Conservation (phyloP, 2,797 vertebrate genomes). For the Thalassophryne amazonica region DNA sequence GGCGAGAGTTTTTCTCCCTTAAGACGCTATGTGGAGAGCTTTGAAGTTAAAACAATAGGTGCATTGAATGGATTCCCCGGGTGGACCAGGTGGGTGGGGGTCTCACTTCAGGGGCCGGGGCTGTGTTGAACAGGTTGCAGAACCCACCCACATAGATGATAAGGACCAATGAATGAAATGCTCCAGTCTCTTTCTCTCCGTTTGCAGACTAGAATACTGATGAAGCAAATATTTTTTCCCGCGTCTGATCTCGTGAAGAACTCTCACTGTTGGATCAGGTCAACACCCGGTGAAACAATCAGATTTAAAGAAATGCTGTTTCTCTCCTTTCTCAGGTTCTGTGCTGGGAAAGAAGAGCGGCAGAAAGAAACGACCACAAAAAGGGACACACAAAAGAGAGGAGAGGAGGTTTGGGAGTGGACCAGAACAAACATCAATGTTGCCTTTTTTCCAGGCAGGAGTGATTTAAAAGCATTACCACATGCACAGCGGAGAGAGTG, state of each 20-base stretch:
- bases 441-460: constrained; percentile 24
- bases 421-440: constrained; percentile 65
- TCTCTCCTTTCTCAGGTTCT: constrained; percentile 27
- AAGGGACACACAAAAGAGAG: constrained; percentile 25
- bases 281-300: constrained; percentile 20
- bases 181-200: constrained; percentile 22
- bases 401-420: constrained; percentile 48
- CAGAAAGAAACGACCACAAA: constrained; percentile 13
- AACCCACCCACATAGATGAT: constrained; percentile 55
- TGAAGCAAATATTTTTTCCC: constrained; percentile 44
- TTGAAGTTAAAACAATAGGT: constrained; percentile 59
- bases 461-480: constrained; percentile 57
- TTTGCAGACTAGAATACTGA: constrained; percentile 37
- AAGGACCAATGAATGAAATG: constrained; percentile 36
- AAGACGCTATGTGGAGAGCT: constrained; percentile 26
- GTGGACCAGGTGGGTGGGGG: constrained; percentile 51
- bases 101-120: constrained; percentile 31
- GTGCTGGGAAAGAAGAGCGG: constrained; percentile 4
- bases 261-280: constrained; percentile 29
- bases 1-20: constrained; percentile 29
- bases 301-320: constrained; percentile 21
- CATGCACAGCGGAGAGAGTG: constrained; percentile 32
- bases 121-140: constrained; percentile 32
- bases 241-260: constrained; percentile 35
- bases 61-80: constrained; percentile 27